phyloP scores from a whole-genome alignment of 92 coral and sea anemone species.

The Meandrina meandrites region DNA sequence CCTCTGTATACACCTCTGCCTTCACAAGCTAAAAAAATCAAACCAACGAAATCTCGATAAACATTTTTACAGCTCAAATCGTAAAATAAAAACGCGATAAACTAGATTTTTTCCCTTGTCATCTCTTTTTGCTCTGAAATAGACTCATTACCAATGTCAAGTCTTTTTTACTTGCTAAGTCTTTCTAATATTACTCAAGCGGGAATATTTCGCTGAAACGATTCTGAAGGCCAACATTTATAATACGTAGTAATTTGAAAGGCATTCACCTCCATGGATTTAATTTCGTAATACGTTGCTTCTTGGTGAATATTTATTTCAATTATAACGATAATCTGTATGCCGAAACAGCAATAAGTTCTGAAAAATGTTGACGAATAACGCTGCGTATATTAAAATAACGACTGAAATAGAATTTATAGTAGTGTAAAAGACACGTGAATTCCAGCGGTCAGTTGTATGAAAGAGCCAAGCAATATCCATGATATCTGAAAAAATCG shows the following conservation, averaged over 20 bases:
- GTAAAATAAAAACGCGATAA: neutral
- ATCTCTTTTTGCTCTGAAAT: neutral
- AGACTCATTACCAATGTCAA: neutral
- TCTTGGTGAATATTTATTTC: neutral
- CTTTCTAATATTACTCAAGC: neutral
- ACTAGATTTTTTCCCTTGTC: neutral
- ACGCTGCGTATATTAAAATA: neutral
- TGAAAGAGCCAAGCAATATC: neutral
- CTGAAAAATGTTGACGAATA: neutral
- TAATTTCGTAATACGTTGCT: neutral
- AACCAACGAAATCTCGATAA: neutral
- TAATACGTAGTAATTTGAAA: neutral
- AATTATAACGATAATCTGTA: neutral
- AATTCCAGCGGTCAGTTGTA: neutral
- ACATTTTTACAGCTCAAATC: neutral
- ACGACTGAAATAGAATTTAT: neutral
- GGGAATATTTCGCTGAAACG: neutral
- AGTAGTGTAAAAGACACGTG: neutral
- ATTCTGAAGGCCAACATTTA: slow-evolving; percentile 18
- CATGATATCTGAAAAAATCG: neutral
- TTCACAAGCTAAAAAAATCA: neutral
- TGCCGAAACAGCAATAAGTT: neutral
- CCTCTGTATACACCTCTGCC: neutral
- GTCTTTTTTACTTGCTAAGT: neutral
- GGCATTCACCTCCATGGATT: neutral